These are phyloP conservation scores for Champsocephalus esox DNA, from an alignment of 2,797 vertebrate species.

Conservation along the genomic window DNA sequence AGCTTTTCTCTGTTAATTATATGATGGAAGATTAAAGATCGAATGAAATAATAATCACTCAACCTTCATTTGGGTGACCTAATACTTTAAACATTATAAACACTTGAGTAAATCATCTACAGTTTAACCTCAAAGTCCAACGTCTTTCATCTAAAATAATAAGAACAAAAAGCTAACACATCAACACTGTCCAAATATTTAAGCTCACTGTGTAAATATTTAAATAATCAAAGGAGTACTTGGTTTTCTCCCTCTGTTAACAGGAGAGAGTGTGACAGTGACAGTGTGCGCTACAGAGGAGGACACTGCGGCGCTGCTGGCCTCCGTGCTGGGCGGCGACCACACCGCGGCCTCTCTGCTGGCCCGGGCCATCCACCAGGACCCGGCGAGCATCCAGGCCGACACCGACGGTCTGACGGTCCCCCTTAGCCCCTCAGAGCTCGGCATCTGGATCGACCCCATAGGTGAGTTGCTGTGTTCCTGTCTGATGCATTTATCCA, in stretches of 20 bases:
- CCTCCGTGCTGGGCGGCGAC: constrained; percentile 82
- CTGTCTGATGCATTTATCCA: neutral
- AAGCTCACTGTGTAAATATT: constrained; percentile 11
- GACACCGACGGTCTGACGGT: constrained; percentile 70
- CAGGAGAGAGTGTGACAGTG: constrained; percentile 85
- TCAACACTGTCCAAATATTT: constrained; percentile 35
- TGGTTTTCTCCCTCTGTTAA: neutral
- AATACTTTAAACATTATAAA: neutral
- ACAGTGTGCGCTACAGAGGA: constrained; percentile 79
- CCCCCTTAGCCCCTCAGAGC: constrained; percentile 76
- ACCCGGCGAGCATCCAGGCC: constrained; percentile 65
- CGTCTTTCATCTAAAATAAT: constrained; percentile 13
- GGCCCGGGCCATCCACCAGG: constrained; percentile 84
- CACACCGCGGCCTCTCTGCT: constrained; percentile 77
- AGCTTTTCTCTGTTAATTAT: neutral
- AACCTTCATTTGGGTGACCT: neutral
- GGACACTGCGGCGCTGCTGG: constrained; percentile 78
- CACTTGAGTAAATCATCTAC: neutral
- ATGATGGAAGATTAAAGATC: neutral
- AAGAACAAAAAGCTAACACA: constrained; percentile 2
- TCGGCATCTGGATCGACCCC: constrained; percentile 88
- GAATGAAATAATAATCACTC: neutral
- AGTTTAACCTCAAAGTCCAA: neutral
- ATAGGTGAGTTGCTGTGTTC: constrained; percentile 73
- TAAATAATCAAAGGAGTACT: constrained; percentile 13